Base-by-base conservation (phyloP, 2,113 vertebrate species). In the Falco punctatus region DNA sequence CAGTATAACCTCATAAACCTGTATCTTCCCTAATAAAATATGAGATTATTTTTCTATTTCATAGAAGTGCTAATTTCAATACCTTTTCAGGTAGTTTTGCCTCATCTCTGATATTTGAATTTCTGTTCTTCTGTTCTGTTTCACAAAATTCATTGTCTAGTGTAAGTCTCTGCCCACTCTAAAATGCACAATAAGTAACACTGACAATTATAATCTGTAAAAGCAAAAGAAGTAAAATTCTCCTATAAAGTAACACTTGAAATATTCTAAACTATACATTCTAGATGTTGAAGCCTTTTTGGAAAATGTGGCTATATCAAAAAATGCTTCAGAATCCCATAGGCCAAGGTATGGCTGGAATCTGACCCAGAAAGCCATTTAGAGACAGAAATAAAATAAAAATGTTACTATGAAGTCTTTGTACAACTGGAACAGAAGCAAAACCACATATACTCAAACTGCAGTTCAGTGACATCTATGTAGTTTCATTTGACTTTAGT, bases 41-140 rank as follows among this genome's bases (percentile, higher is more conserved):
- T 21, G 10, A 73, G 11, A 22, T 14, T 54, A 5, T 81, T 77
- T 51, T 32, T 78, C 80, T 6, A 81, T 79, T 70, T 92, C 69
- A 52, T 35, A 91, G 55, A 92, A 89, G 15, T 35, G 72, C 51
- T 84, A 58, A 52, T 64, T 75, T 40, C 74, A 85, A 83, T 86
- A 98, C 96, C 88, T 97, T 98, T 64, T 86, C 83, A 64, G 73
- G 48, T 57, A 95, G 89, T 81, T 94, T 62, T 87, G n/a, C n/a
- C 44, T 92, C 94, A 51, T 85, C 94, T 77, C 72, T 89, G 48
- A 11, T 84, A 73, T 33, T 90, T 81, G 71, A 71, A 57, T 95
- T 84, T 55, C 35, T 69, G 62, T 48, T 65, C 58, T 64, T 77
- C 55, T 82, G 84, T 26, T 61, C 42, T 52, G 33, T 81, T 94